Base-by-base conservation (phyloP, 2,797 vertebrate genomes). In the Oryzias dopingdopingensis region DNA sequence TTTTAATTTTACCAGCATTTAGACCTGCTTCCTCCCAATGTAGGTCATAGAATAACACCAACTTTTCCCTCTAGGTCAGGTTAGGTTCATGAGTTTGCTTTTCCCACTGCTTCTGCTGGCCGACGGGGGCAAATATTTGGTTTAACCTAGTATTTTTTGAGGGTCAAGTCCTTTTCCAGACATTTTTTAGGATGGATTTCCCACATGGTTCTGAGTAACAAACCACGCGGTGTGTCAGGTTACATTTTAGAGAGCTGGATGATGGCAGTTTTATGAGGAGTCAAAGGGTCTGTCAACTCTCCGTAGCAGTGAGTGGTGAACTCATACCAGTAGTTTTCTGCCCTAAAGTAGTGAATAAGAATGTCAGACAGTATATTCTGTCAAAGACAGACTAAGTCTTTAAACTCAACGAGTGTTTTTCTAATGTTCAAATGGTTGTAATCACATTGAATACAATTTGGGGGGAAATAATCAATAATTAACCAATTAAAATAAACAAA, bases 121-220 rank as follows among this genome's bases (percentile, higher is more conserved):
- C n/a, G 6, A 32, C 12, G 7, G 29, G 20, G 37, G 18, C 20
- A n/a, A 40, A 23, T 40, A 16, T 37, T 42, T 23, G 41, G 6
- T 16, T 52, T 15, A 42, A n/a, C 22, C 5, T 23, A 24, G 50
- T 42, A 17, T 17, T 24, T 53, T 42, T 41, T 2, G 6, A 40
- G 47, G 7, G 18, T 16, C n/a, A 23, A 16, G 5, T 15, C 1
- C 5, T n/a, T 62, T 62, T 55, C 52, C 6, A 51, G 18, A 37
- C 29, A 18, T 7, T 16, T 45, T 20, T 37, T 4, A 49, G n/a
- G 40, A 49, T 15, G 13, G 24, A 6, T 7, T 32, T 42, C 24
- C 37, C 46, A 49, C 18, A 55, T 32, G 24, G 37, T 17, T 20
- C 45, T n/a, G 49, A 46, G 37, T 43, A 20, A 55, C 23, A 55